Percentiles rank a stretch among this genome's conserved stretches.
Evolutionary conservation across 2,113 vertebrate genomes (phyloP).

Genomic region (Mandrillus leucophaeus): DNA sequence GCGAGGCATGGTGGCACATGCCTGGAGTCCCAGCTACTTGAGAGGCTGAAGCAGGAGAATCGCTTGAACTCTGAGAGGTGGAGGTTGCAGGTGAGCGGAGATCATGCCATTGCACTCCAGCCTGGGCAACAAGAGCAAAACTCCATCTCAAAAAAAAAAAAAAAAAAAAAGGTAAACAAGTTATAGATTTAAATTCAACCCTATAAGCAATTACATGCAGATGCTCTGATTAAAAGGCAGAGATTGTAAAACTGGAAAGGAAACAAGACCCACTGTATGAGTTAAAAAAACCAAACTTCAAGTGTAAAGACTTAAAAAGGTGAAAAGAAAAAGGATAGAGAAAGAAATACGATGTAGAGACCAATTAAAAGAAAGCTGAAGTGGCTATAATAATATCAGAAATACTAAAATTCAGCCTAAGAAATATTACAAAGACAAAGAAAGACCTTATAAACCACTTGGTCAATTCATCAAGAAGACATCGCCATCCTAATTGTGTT

Average conservation of each 20-base stretch:
- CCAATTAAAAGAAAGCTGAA: background rate
- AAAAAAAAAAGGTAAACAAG: background rate
- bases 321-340: background rate
- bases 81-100: too few species aligned
- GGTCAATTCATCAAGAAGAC: background rate
- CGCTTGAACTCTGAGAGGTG: too few species aligned
- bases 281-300: too few species aligned
- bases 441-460: background rate
- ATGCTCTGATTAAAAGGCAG: background rate
- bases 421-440: background rate
- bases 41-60: too few species aligned
- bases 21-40: too few species aligned
- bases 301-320: too few species aligned
- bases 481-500: background rate
- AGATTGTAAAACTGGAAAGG: background rate
- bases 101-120: too few species aligned
- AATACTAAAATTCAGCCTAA: background rate
- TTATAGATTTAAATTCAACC: background rate
- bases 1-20: too few species aligned
- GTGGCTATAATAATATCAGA: background rate
- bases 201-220: background rate
- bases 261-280: background rate
- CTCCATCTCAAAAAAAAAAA: too few species aligned
- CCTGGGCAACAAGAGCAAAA: too few species aligned
- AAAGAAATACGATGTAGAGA: background rate